These are phyloP conservation scores for Ormyrus nitidulus DNA, from an alignment of 2,888 invertebrate species.

Conservation along the genomic window DNA sequence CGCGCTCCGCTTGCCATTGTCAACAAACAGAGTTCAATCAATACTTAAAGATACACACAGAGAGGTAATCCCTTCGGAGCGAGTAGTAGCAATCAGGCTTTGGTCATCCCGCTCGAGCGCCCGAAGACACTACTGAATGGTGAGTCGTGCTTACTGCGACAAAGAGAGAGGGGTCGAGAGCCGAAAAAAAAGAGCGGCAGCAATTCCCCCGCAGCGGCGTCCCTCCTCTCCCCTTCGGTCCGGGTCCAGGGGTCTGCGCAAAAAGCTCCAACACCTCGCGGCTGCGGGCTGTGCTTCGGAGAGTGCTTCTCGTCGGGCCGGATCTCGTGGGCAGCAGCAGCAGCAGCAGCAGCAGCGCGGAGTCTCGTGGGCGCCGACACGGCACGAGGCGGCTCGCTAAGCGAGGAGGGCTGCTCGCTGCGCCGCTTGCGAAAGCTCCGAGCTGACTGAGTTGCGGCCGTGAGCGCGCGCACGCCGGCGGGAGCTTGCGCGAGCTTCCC, in stretches of 20 bases:
- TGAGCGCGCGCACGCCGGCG: conserved; percentile 7
- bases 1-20: no score
- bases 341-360: background rate
- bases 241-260: background rate
- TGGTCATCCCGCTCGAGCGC: background rate
- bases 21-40: no score
- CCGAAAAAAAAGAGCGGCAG: no score
- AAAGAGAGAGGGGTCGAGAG: no score
- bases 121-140: no score
- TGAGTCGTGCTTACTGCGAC: no score
- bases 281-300: background rate
- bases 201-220: no score
- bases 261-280: no score
- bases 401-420: background rate
- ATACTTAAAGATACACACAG: no score
- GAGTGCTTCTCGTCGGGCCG: background rate
- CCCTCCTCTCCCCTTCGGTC: background rate
- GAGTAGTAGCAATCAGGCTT: conserved; percentile 29
- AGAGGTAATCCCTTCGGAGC: background rate
- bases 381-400: background rate
- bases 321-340: background rate
- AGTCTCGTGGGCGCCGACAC: background rate
- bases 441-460: conserved; percentile 69
- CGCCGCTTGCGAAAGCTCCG: conserved; percentile 66
- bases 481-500: conserved; percentile 38